Conservation (phyloP, 2,113 vertebrate genomes). For the Turnix velox region DNA sequence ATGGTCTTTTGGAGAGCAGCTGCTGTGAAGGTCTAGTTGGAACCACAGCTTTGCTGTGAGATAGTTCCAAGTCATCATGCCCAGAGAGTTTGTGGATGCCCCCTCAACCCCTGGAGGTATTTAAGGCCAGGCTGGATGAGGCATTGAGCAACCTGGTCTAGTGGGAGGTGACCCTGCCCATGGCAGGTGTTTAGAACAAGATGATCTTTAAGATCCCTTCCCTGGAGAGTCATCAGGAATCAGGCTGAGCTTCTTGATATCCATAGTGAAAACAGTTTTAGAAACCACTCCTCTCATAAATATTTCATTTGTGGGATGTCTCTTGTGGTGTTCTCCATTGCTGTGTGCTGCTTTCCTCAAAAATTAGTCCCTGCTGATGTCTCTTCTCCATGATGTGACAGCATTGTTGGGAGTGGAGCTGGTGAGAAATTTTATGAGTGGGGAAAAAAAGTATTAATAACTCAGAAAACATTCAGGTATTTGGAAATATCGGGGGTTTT, state of each 20-base stretch:
- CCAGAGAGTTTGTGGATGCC: too few relatives aligned
- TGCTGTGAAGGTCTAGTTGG: background rate
- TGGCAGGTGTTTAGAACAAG: too few relatives aligned
- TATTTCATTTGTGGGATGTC: conserved; percentile 50
- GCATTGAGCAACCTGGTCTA: too few relatives aligned
- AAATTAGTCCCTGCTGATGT: conserved; percentile 51
- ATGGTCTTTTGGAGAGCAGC: background rate
- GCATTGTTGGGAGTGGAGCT: background rate
- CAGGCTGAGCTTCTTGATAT: conserved; percentile 39
- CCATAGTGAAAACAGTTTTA: conserved; percentile 51
- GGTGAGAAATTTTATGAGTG: background rate
- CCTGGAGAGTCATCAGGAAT: conserved; percentile 19
- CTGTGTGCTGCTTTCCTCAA: conserved; percentile 49
- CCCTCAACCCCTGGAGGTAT: too few relatives aligned
- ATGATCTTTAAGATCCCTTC: too few relatives aligned
- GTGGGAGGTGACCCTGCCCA: too few relatives aligned
- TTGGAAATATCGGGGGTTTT: too few relatives aligned
- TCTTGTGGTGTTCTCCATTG: conserved; percentile 30
- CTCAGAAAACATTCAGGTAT: background rate
- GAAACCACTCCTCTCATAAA: conserved; percentile 61
- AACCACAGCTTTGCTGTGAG: background rate
- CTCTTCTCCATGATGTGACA: conserved; percentile 18
- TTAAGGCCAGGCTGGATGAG: too few relatives aligned
- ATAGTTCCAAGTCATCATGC: too few relatives aligned
- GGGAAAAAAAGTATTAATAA: background rate